A percentile compares a stretch with the other conserved stretches of the same genome.
Evolutionary conservation across 2,797 vertebrate genomes (phyloP).

Genomic region (Mycteria americana): DNA sequence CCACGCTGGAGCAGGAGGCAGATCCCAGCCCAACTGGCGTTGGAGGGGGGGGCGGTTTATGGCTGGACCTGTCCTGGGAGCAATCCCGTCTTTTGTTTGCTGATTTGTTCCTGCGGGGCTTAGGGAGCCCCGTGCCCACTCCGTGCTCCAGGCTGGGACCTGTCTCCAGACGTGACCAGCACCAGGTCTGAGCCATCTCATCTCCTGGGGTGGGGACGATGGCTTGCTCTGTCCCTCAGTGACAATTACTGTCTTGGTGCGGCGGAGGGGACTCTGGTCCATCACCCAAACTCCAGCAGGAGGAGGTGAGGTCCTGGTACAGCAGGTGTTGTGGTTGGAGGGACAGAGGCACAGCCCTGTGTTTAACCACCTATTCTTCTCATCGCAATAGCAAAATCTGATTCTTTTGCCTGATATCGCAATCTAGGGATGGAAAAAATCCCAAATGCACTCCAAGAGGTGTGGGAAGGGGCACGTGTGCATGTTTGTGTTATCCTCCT

Average conservation of each 20-base stretch:
- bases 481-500: background rate
- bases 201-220: fast-evolving
- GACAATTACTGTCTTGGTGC: background rate
- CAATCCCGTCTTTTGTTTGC: background rate
- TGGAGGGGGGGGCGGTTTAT: background rate
- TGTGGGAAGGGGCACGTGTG: background rate
- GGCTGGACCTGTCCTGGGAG: conserved; percentile 23
- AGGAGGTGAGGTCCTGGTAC: background rate
- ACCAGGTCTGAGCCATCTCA: fast-evolving
- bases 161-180: fast-evolving
- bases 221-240: background rate
- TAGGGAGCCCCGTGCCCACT: background rate
- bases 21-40: background rate
- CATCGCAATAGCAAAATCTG: background rate
- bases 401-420: background rate
- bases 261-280: too few species aligned
- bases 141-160: background rate
- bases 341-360: background rate
- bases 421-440: background rate
- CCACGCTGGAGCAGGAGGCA: fast-evolving
- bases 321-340: background rate
- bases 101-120: conserved; percentile 8
- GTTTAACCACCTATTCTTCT: background rate
- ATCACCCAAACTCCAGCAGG: background rate
- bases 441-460: background rate